Conservation (phyloP, 1,140 invertebrate species). For the Penaeus vannamei region DNA sequence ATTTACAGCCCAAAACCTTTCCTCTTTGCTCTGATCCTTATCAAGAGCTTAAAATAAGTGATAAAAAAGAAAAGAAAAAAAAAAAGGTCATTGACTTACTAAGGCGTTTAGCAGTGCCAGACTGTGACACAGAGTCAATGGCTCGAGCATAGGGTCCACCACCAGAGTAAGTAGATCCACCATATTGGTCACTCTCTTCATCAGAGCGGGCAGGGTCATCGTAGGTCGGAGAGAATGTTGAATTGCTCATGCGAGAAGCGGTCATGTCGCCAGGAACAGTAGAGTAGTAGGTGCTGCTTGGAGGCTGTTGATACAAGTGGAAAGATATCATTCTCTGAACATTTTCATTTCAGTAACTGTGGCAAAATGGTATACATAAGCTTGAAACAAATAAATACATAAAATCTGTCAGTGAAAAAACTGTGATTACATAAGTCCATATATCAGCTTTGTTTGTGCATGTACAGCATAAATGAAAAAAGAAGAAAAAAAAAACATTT, state of each 20-base stretch:
- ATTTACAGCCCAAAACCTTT: too few species aligned
- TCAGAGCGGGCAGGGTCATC: constrained; percentile 68
- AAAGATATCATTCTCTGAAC: not conserved
- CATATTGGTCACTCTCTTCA: constrained; percentile 67
- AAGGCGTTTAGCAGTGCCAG: constrained; percentile 67
- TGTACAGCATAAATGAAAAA: too few species aligned
- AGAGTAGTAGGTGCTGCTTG: constrained; percentile 68
- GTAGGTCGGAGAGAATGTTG: constrained; percentile 66
- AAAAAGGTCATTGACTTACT: constrained; percentile 51
- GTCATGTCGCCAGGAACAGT: constrained; percentile 67
- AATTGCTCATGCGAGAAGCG: constrained; percentile 62
- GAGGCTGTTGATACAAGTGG: constrained; percentile 53
- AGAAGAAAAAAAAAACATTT: too few species aligned
- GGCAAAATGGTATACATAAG: too few species aligned
- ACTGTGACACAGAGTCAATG: constrained; percentile 67
- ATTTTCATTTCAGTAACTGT: too few species aligned
- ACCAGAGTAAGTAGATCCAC: constrained; percentile 68
- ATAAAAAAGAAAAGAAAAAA: not conserved
- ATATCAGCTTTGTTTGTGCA: too few species aligned
- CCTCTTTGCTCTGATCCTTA: too few species aligned
- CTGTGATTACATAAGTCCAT: too few species aligned
- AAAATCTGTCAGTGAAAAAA: too few species aligned
- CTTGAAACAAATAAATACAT: too few species aligned
- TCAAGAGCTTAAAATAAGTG: too few species aligned
- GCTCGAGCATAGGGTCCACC: constrained; percentile 68